These are phyloP conservation scores for Zhengitettix transpicula DNA, from an alignment of 2,888 invertebrate species.

Conservation along the genomic window DNA sequence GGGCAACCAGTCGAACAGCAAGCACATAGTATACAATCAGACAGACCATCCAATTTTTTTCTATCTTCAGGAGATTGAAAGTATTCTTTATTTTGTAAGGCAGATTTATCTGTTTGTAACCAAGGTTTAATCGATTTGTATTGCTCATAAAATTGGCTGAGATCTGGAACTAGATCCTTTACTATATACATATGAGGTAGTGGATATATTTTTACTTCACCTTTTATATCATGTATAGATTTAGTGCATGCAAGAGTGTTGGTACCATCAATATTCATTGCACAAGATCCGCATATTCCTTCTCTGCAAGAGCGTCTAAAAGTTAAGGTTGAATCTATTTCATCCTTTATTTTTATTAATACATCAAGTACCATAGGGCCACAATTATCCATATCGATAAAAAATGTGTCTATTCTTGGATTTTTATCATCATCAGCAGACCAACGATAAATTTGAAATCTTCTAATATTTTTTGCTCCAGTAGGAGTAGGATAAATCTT, in stretches of 20 bases:
- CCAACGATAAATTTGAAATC: constrained; percentile 8
- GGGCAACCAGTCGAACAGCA: constrained; percentile 71
- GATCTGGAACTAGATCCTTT: constrained; percentile 52
- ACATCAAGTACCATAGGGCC: constrained; percentile 57
- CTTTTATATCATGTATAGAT: not conserved
- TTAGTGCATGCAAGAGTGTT: constrained; percentile 67
- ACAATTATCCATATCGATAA: too few relatives aligned
- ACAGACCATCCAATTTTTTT: constrained; percentile 50
- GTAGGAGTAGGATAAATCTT: too few relatives aligned
- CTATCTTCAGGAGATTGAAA: too few relatives aligned
- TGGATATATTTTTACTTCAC: constrained; percentile 36
- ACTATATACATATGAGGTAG: constrained; percentile 70
- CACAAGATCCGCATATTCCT: constrained; percentile 65
- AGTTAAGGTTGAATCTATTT: constrained; percentile 44
- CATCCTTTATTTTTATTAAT: constrained; percentile 50
- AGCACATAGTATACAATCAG: constrained; percentile 68
- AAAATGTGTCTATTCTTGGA: constrained; percentile 8
- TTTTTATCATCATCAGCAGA: constrained; percentile 8
- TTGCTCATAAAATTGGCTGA: constrained; percentile 54
- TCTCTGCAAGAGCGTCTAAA: constrained; percentile 61
- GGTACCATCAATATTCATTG: constrained; percentile 51
- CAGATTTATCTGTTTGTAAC: too few relatives aligned
- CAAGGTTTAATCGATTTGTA: constrained; percentile 56
- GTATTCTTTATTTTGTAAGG: too few relatives aligned
- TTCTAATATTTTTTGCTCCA: constrained; percentile 5